phyloP scores from a whole-genome alignment of 2,797 vertebrate genomes.

The Erethizon dorsatum region DNA sequence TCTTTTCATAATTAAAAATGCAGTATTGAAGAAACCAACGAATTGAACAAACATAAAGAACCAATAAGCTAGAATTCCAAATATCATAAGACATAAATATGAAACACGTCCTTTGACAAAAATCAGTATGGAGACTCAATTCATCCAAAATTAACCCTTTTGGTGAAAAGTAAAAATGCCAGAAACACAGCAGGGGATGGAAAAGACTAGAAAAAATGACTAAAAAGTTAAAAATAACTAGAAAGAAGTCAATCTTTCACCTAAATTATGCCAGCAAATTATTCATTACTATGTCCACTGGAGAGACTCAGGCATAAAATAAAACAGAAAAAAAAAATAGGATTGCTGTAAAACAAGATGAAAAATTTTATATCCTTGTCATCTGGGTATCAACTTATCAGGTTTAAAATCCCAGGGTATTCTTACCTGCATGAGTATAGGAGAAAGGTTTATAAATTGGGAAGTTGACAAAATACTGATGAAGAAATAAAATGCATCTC shows the following conservation, averaged over 20 bases:
- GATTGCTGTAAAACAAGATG: background rate
- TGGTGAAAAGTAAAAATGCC: background rate
- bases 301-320: background rate
- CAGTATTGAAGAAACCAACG: background rate
- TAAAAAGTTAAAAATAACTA: background rate
- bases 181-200: background rate
- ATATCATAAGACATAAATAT: background rate
- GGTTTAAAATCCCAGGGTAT: background rate
- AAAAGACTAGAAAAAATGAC: background rate
- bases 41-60: background rate
- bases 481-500: too few species aligned
- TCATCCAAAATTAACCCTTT: background rate
- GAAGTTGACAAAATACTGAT: background rate
- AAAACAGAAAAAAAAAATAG: background rate
- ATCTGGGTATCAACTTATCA: background rate
- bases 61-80: background rate
- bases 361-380: background rate
- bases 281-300: background rate
- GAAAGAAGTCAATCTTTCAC: background rate
- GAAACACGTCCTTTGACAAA: background rate
- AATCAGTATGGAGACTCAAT: background rate
- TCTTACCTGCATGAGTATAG: background rate
- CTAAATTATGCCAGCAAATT: background rate
- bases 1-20: background rate
- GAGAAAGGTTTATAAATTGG: accelerated